Evolutionary conservation across 1,140 invertebrate species (phyloP).

Genomic region (Hylyphantes graminicola): DNA sequence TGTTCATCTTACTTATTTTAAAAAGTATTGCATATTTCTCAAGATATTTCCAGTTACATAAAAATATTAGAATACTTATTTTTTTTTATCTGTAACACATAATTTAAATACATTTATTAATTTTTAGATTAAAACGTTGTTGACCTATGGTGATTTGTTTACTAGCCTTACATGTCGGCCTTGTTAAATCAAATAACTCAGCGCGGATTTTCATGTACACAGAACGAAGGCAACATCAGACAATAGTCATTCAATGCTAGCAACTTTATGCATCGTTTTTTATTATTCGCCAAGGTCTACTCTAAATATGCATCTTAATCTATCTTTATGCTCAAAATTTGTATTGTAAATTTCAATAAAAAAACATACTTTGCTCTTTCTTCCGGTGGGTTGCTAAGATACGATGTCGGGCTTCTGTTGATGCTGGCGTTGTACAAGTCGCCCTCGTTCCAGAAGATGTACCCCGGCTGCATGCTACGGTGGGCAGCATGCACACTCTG

Average conservation of each 20-base stretch:
- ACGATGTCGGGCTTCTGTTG: constrained; percentile 89
- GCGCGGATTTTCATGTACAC: neutral
- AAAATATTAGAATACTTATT: no score
- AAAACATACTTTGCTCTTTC: constrained; percentile 79
- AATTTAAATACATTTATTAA: no score
- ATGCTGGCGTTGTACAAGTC: constrained; percentile 84
- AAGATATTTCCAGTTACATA: no score
- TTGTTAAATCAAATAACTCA: no score
- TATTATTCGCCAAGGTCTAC: neutral
- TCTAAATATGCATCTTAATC: neutral
- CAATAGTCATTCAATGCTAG: neutral
- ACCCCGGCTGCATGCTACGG: constrained; percentile 75
- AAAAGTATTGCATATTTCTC: no score
- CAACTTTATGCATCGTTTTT: no score
- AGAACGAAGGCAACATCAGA: neutral
- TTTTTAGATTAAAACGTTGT: no score
- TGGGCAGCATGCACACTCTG: constrained; percentile 86
- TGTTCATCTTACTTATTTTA: no score
- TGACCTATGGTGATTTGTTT: no score
- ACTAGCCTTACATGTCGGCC: no score
- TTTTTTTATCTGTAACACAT: no score
- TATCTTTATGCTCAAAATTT: neutral
- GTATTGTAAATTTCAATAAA: neutral
- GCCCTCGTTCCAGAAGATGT: constrained; percentile 77
- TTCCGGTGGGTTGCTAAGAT: constrained; percentile 82